Conservation (phyloP, 1,140 invertebrate species). For the Atta texana region DNA sequence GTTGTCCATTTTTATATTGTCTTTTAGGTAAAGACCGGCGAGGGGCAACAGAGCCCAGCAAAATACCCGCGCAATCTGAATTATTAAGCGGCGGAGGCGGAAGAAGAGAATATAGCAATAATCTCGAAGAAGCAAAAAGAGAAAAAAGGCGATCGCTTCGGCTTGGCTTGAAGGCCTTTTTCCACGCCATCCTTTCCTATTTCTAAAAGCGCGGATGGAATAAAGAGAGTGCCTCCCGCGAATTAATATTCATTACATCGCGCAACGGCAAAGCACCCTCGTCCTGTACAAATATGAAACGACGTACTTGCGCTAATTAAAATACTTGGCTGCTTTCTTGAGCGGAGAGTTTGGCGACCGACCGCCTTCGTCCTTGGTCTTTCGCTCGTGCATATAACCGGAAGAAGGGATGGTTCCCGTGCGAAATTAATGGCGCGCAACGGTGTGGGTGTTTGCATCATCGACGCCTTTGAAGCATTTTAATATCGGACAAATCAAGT, state of each 20-base stretch:
- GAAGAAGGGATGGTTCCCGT: constrained; percentile 11
- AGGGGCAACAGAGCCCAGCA: constrained; percentile 18
- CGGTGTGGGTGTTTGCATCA: constrained; percentile 28
- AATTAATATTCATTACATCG: constrained; percentile 83
- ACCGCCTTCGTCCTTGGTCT: constrained; percentile 10
- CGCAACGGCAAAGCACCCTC: constrained; percentile 66
- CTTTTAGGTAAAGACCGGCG: constrained; percentile 24
- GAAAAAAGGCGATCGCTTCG: constrained; percentile 35
- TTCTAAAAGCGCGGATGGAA: background rate
- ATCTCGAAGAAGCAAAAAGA: constrained; percentile 40
- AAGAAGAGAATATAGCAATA: constrained; percentile 68
- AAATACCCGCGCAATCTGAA: constrained; percentile 64
- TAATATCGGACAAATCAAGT: constrained; percentile 21
- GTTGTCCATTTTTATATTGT: constrained; percentile 48
- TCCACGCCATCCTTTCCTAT: constrained; percentile 4
- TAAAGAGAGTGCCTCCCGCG: constrained; percentile 50
- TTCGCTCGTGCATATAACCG: constrained; percentile 5
- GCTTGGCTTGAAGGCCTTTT: constrained; percentile 39
- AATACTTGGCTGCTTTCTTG: constrained; percentile 78
- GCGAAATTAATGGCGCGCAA: constrained; percentile 28
- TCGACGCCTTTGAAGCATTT: constrained; percentile 55
- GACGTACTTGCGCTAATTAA: constrained; percentile 83
- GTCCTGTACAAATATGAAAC: constrained; percentile 79
- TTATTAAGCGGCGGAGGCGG: constrained; percentile 60
- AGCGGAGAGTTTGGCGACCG: constrained; percentile 40